Percentiles rank a stretch among this genome's conserved stretches.
Conservation (phyloP, 92 coral and sea anemone genomes). For the Phymanthus crucifer region DNA sequence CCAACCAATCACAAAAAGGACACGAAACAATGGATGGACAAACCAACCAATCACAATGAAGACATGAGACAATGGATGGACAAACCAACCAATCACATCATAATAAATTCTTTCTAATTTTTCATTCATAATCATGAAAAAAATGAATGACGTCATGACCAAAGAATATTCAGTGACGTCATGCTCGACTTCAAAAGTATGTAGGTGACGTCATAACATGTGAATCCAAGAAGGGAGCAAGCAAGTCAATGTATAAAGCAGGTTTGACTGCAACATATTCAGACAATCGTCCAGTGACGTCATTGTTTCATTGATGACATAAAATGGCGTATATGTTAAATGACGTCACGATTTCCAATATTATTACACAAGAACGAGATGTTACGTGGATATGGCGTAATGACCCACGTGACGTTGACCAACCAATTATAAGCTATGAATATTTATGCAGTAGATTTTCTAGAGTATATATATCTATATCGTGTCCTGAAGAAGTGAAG, state of each 20-base stretch:
- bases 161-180: not conserved
- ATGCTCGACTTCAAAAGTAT: not conserved
- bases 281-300: not conserved
- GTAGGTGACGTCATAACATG: not conserved
- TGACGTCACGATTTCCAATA: not conserved
- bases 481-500: not conserved
- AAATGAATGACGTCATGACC: not conserved
- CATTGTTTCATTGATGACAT: not conserved
- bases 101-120: not conserved
- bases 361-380: not conserved
- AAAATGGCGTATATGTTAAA: not conserved
- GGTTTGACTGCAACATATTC: not conserved
- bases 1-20: not conserved
- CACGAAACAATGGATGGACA: too few relatives aligned
- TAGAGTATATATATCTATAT: not conserved
- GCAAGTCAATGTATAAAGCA: not conserved
- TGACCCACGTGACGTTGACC: not conserved
- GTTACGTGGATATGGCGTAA: not conserved
- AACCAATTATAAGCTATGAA: not conserved
- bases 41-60: not conserved
- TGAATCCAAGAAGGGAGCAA: not conserved
- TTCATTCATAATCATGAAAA: not conserved
- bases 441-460: not conserved
- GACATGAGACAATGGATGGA: not conserved
- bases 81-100: not conserved